Evolutionary conservation across 1,140 invertebrate species (phyloP).

Genomic region (Penaeus japonicus): DNA sequence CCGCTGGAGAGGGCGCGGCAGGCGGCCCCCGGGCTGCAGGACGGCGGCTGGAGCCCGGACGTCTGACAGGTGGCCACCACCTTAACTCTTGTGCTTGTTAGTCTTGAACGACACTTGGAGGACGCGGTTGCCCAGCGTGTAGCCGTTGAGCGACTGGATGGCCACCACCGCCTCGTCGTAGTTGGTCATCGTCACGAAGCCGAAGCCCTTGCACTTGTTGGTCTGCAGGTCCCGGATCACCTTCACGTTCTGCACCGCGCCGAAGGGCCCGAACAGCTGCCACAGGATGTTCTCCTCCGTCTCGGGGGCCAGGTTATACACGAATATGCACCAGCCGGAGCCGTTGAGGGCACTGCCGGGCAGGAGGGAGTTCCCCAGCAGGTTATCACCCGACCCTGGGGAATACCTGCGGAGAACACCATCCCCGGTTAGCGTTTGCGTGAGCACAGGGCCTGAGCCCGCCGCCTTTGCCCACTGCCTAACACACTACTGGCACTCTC

Average conservation of each 20-base stretch:
- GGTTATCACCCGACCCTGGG: slow-evolving; percentile 86
- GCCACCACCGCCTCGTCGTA: slow-evolving; percentile 98
- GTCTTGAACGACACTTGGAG: slow-evolving; percentile 99
- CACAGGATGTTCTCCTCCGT: slow-evolving; percentile 98
- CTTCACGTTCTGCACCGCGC: slow-evolving; percentile 98
- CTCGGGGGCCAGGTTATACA: slow-evolving; percentile 97
- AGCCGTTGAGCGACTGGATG: slow-evolving; percentile 97
- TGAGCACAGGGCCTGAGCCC: background rate
- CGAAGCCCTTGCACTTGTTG: slow-evolving; percentile 99
- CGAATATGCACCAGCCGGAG: slow-evolving; percentile 97
- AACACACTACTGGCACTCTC: background rate
- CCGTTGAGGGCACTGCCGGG: slow-evolving; percentile 72
- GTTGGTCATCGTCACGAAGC: slow-evolving; percentile 99
- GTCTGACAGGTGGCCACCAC: background rate
- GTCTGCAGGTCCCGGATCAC: slow-evolving; percentile 95
- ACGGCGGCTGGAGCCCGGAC: slow-evolving; percentile 13
- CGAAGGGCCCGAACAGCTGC: slow-evolving; percentile 99
- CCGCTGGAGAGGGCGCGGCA: slow-evolving; percentile 18
- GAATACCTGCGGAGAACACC: slow-evolving; percentile 78
- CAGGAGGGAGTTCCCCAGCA: slow-evolving; percentile 86
- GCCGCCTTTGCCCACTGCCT: slow-evolving; percentile 10
- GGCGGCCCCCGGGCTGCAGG: slow-evolving; percentile 14
- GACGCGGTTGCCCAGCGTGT: slow-evolving; percentile 95
- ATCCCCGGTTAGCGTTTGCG: slow-evolving; percentile 42
- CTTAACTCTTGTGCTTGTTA: slow-evolving; percentile 65